Conservation (phyloP, 2,113 vertebrate species). For the Crotophaga sulcirostris region DNA sequence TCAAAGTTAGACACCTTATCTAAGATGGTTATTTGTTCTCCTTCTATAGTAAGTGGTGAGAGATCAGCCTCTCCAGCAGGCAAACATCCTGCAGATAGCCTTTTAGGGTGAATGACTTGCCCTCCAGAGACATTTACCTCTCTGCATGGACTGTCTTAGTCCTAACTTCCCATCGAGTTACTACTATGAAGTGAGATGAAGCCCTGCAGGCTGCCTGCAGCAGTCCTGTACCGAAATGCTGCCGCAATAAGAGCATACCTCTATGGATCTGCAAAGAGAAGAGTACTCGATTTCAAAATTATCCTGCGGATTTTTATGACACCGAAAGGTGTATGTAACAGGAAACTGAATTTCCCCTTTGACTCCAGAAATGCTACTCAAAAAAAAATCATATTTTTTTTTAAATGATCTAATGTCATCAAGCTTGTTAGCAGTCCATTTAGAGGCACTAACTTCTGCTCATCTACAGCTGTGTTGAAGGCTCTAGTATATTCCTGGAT, state of each 20-base stretch:
- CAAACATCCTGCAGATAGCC: conserved; percentile 2
- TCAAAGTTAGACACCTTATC: neutral
- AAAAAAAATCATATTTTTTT: neutral
- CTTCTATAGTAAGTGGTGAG: neutral
- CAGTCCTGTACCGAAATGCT: neutral
- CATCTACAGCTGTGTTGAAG: neutral
- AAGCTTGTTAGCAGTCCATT: neutral
- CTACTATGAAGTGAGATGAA: neutral
- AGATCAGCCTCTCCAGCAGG: neutral
- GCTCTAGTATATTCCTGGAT: neutral
- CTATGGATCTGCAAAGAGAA: neutral
- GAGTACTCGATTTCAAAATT: neutral
- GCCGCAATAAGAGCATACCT: neutral
- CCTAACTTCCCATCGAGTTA: neutral
- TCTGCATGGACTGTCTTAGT: neutral
- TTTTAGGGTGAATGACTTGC: conserved; percentile 4
- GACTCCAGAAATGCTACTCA: neutral
- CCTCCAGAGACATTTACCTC: neutral
- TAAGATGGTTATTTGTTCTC: neutral
- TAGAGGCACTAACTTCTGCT: neutral
- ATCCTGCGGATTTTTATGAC: neutral
- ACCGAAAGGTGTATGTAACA: neutral
- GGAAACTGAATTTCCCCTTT: neutral
- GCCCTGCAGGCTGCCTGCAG: neutral
- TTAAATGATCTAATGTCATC: neutral